phyloP scores from a whole-genome alignment of 2,113 vertebrate species.

The Cephalophus harveyi region DNA sequence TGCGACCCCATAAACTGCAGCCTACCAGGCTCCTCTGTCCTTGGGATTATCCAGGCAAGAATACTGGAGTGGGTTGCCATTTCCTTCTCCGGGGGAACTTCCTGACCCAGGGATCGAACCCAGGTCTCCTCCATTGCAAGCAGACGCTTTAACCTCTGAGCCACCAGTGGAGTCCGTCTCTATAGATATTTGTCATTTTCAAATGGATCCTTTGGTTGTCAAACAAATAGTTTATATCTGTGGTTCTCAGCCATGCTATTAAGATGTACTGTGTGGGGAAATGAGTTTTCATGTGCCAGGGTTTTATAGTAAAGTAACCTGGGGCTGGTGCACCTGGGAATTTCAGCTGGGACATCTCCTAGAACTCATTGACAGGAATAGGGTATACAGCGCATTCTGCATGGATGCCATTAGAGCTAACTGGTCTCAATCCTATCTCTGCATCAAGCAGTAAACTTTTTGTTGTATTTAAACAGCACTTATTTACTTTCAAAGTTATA shows the following conservation, averaged over 20 bases:
- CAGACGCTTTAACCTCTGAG: too few species aligned
- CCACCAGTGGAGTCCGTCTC: background rate
- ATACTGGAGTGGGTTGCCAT: too few species aligned
- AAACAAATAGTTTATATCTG: background rate
- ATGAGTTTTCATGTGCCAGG: background rate
- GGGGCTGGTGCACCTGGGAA: background rate
- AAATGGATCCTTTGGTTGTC: background rate
- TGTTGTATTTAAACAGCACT: background rate
- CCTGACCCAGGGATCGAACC: too few species aligned
- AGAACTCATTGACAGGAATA: background rate
- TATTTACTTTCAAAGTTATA: background rate
- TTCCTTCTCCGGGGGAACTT: too few species aligned
- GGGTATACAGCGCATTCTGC: background rate
- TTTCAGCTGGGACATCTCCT: background rate
- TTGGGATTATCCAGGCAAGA: too few species aligned
- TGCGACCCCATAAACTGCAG: too few species aligned
- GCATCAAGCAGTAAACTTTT: background rate
- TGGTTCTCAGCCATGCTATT: background rate
- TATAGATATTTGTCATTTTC: slow-evolving; percentile 6
- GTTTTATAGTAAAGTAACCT: background rate
- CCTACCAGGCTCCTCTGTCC: too few species aligned
- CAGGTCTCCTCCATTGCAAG: too few species aligned
- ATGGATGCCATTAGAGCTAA: background rate
- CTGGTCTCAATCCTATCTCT: background rate
- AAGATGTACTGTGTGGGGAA: background rate